Base-by-base conservation (phyloP, 2,888 invertebrate species). In the Lepidocyrtinus sp. region DNA sequence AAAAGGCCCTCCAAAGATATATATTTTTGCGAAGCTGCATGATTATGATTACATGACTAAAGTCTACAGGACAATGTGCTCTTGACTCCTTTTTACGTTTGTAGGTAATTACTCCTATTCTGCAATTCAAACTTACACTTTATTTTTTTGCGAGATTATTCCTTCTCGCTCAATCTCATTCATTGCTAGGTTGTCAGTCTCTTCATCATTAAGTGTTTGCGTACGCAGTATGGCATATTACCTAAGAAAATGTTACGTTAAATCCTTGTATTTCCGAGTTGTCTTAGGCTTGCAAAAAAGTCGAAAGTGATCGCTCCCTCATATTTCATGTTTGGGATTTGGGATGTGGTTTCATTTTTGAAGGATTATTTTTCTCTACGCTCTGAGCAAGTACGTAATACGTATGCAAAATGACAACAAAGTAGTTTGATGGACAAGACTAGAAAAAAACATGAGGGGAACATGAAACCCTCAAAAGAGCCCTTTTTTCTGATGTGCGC, bases 1-100 rank as follows among this genome's bases (percentile, higher is more conserved):
- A 2, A 50, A 36, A 50, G 50, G 50, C 50, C 50, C 12, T 50
- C n/a, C 50, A 12, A 50, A 50, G 17, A 50, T 17, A 50, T 50
- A n/a, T 50, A 17, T 50, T 50, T n/a, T 50, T 15, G 17, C 17
- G 50, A 50, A 50, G 50, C 17, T n/a, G 17, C 50, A 50, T 50
- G 50, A 50, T 50, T 50, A 50, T 50, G n/a, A n/a, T 65, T 36
- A 17, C 36, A 36, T 65, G 26, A 50, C 21, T 68, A 61, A 36
- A 27, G 71, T n/a, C 71, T 36, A 72, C 63, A 46, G 45, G 62
- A 59, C 61, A 25, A 71, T 72, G 50, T 50, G 72, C 63, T 72
- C 72, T 72, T 72, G 72, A 72, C 72, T 72, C 24, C 72, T 63
- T 72, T 72, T 72, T 62, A 21, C 17, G 50, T 12, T n/a, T 50